Evolutionary conservation across 1,140 invertebrate species (phyloP).

Genomic region (Lepidostoma basale): DNA sequence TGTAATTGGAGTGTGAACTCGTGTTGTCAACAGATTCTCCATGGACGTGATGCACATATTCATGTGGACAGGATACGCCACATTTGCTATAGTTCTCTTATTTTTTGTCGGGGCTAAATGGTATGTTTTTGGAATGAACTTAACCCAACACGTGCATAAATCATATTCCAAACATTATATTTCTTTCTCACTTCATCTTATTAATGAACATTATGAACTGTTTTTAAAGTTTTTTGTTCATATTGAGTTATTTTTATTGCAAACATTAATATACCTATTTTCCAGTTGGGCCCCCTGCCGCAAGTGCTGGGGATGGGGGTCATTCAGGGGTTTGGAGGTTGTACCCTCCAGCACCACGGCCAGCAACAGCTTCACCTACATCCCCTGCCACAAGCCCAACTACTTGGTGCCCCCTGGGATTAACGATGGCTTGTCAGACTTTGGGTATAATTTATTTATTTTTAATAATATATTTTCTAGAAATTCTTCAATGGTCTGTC

Average conservation of each 20-base stretch:
- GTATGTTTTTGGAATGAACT: neutral
- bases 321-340: neutral
- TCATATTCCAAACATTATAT: neutral
- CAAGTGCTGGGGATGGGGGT: neutral
- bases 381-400: neutral
- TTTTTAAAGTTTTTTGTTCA: neutral
- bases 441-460: constrained; percentile 16
- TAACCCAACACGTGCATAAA: too few relatives aligned
- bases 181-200: neutral
- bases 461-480: neutral
- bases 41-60: constrained; percentile 21
- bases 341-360: neutral
- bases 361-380: constrained; percentile 19
- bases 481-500: too few relatives aligned
- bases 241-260: neutral
- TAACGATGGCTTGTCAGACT: constrained; percentile 29
- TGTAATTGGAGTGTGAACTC: too few relatives aligned
- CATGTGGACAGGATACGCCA: constrained; percentile 29
- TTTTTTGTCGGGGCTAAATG: constrained; percentile 20
- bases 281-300: constrained; percentile 4
- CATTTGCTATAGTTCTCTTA: constrained; percentile 1
- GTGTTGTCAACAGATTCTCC: too few relatives aligned
- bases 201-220: neutral
- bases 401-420: neutral
- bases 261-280: too few relatives aligned